Evolutionary conservation across 2,888 invertebrate species (phyloP), one percentile per base, ranked within the genome.

Genomic region (Aphrophora alni): DNA sequence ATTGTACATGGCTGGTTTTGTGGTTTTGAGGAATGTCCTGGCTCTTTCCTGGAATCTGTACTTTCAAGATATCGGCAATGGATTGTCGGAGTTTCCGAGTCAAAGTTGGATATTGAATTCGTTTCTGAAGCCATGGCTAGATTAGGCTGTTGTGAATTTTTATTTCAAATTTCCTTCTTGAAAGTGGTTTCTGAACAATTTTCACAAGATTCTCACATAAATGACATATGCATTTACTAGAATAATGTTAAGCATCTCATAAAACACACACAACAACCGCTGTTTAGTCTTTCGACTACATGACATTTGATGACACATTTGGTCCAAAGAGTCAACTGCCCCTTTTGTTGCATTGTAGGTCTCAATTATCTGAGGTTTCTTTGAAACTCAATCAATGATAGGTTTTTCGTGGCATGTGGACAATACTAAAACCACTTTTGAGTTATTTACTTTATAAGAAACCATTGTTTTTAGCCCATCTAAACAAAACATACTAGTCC

Each of bases 261-360:
- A 59, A 28, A 76, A 76, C n/a, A 33, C 33, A 8, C 33, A 33
- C 33, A 33, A 33, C 3, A 8, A 8, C 33, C 33, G 8, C 33
- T 8, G 8, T n/a, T 33, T 33, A 33, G 33, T 33, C 33, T 33
- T 33, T n/a, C n/a, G n/a, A n/a, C n/a, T 76, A 26, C 59, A 59
- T n/a, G 33, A 59, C n/a, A 59, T 59, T 59, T 59, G 21, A 21
- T 59, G 59, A 59, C 21, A 77, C 28, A 68, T 76, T 68, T 77
- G 76, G 28, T 77, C 69, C 21, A 77, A n/a, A 7, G 21, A 5
- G 33, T 69, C 76, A 28, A 77, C 75, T 68, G 28, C 76, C 27
- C 69, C n/a, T 68, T 77, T 77, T 26, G 76, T 77, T 12, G 28
- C 0, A 68, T 77, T 77, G 76, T 69, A 77, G 21, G n/a, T 28